Evolutionary conservation across 2,797 vertebrate genomes (phyloP).

Genomic region (Ceryle rudis): DNA sequence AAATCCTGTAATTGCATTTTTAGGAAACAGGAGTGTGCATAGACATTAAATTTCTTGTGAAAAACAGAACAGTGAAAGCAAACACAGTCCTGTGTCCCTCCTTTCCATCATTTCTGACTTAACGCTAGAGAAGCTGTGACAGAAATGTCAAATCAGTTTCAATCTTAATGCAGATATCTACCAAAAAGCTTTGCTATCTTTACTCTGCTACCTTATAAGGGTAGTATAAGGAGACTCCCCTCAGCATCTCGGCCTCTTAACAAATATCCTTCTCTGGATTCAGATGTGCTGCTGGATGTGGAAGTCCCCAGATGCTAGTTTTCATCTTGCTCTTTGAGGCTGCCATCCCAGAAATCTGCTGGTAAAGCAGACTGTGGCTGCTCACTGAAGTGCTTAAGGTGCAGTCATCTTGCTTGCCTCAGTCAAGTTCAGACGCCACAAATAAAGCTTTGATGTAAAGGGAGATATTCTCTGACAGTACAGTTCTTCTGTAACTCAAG

Average conservation of each 20-base stretch:
- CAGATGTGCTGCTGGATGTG: neutral
- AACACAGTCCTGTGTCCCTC: neutral
- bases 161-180: neutral
- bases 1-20: neutral
- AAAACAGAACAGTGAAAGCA: neutral
- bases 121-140: neutral
- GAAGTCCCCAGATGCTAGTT: neutral
- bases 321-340: neutral
- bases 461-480: neutral
- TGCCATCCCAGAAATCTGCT: neutral
- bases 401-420: neutral
- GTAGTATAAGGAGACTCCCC: neutral
- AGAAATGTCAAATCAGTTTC: neutral
- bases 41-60: neutral
- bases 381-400: neutral
- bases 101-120: neutral
- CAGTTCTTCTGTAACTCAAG: neutral
- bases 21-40: neutral
- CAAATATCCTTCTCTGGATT: neutral
- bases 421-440: neutral
- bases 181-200: neutral
- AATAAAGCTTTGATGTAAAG: neutral
- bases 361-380: neutral
- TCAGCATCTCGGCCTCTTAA: neutral
- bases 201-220: neutral